Evolutionary conservation across 1,140 invertebrate species (phyloP), one percentile per base, ranked within the genome.

Genomic region (Trichoplusia ni): DNA sequence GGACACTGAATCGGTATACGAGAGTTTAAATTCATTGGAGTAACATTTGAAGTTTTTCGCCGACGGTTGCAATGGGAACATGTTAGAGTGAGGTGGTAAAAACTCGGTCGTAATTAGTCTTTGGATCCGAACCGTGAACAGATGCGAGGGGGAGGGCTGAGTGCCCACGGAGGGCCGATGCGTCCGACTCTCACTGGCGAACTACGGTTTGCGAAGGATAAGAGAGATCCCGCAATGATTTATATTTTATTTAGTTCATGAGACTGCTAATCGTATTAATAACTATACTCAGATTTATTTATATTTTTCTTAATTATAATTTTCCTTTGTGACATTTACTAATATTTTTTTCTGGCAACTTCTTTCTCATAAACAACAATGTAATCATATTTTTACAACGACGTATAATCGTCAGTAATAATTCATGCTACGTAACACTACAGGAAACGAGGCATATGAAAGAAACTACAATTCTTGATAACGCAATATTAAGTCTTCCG

Each of bases 41-140:
- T 44, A 59, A 33, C 58, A 54, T 67, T 64, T 51, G 27, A 64
- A 62, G 38, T 51, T 72, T 71, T 64, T 54, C 47, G 44, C 47
- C 6, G 47, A 51, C 31, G 51, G 61, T 37, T 71, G 73, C 64
- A 73, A 35, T 67, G 66, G 64, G 64, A 78, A 70, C 61, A 73
- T 64, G 71, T 79, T 70, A 78, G 69, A 73, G 74, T 47, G 71
- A 75, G 79, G 72, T 69, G 73, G 76, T 73, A 78, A 77, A 81
- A 84, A 82, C 73, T 73, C 67, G 25, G 69, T 60, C 60, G 73
- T 84, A 87, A 84, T 86, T 84, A 84, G 77, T 83, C 71, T 82
- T 79, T 77, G 71, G 67, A 82, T 53, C 56, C 56, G 71, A 75
- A 77, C 74, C 64, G 78, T 77, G 74, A 79, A 80, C 73, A 75